Evolutionary conservation across 2,888 invertebrate genomes (phyloP).

Genomic region (Cryptophagus acutangulus): DNA sequence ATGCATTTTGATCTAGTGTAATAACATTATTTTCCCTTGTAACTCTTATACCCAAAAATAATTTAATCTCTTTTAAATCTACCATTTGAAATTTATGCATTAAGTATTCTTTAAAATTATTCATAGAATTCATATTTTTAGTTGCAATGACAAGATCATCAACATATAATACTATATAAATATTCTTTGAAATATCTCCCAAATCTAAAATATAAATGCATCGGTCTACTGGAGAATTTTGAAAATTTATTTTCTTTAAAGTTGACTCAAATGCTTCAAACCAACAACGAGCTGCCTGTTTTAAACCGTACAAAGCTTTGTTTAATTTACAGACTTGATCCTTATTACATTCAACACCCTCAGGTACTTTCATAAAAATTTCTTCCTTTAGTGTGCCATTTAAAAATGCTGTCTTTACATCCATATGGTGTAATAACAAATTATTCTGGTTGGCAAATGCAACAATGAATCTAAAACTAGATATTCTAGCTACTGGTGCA

Average conservation of each 20-base stretch:
- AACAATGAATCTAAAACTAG: slow-evolving; percentile 10
- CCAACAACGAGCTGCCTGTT: slow-evolving; percentile 15
- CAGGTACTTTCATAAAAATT: slow-evolving; percentile 10
- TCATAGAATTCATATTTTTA: slow-evolving; percentile 13
- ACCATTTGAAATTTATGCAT: slow-evolving; percentile 8
- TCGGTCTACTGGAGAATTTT: slow-evolving; percentile 12
- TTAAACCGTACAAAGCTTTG: slow-evolving; percentile 15
- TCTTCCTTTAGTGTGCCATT: slow-evolving; percentile 14
- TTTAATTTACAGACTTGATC: slow-evolving; percentile 12
- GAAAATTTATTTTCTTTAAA: slow-evolving; percentile 13
- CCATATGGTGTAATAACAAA: slow-evolving; percentile 17
- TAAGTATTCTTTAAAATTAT: slow-evolving; percentile 24
- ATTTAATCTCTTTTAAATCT: slow-evolving; percentile 3
- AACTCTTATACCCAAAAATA: slow-evolving; percentile 14
- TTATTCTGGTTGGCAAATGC: slow-evolving; percentile 15
- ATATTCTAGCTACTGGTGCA: slow-evolving; percentile 11
- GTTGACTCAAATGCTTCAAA: slow-evolving; percentile 14
- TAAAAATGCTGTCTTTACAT: slow-evolving; percentile 14
- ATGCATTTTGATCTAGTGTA: slow-evolving; percentile 5
- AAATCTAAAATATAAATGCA: slow-evolving; percentile 21
- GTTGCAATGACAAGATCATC: slow-evolving; percentile 21
- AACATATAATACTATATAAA: slow-evolving; percentile 24
- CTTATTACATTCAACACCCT: slow-evolving; percentile 1
- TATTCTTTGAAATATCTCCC: slow-evolving; percentile 16
- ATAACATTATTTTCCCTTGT: slow-evolving; percentile 11